These are phyloP conservation scores for Dallia pectoralis DNA, from an alignment of 2,797 vertebrate genomes.

Conservation along the genomic window DNA sequence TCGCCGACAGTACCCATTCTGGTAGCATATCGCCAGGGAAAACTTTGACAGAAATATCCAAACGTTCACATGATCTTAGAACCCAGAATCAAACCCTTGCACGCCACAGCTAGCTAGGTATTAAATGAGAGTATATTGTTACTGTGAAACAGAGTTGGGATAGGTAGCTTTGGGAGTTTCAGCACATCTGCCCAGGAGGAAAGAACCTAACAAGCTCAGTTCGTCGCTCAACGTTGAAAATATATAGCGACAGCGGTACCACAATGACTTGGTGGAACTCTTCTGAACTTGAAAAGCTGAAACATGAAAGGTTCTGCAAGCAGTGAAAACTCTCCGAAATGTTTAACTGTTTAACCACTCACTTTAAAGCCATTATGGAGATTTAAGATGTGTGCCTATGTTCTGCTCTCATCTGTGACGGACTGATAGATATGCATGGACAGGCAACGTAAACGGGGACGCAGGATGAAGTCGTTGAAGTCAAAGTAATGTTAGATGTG, in stretches of 20 bases:
- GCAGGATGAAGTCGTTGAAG: neutral
- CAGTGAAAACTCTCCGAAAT: neutral
- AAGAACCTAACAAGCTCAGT: constrained; percentile 6
- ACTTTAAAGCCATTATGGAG: neutral
- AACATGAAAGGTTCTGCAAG: constrained; percentile 12
- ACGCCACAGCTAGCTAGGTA: neutral
- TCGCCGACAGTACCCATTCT: neutral
- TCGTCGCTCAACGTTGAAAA: constrained; percentile 32
- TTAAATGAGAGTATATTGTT: neutral
- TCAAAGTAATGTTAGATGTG: neutral
- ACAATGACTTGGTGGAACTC: constrained; percentile 26
- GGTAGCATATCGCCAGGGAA: neutral
- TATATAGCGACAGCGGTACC: constrained; percentile 21
- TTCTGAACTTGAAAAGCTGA: constrained; percentile 21
- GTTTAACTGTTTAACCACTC: neutral
- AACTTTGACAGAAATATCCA: neutral
- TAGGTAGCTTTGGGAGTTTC: neutral
- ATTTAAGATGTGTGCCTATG: neutral
- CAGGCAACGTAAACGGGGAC: neutral
- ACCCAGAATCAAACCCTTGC: neutral
- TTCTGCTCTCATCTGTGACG: neutral
- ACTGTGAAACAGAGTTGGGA: neutral
- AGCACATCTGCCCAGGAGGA: neutral
- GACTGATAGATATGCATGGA: neutral
- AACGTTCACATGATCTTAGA: neutral